Conservation (phyloP, 2,797 vertebrate genomes). For the Rachycentron canadum region DNA sequence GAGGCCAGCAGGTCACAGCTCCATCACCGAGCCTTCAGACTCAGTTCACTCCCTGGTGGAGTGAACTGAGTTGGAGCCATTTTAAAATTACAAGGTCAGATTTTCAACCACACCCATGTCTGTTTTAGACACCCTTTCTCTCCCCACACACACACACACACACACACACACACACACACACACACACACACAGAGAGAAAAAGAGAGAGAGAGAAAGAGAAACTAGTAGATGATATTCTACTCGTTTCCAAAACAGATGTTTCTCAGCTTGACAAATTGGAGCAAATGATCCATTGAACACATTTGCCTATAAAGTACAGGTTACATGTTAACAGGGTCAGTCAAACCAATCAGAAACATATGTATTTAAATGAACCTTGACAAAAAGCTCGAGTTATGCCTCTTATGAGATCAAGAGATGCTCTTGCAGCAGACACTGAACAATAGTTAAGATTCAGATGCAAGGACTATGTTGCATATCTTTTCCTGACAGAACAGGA, state of each 20-base stretch:
- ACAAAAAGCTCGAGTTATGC: conserved; percentile 32
- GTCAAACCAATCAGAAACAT: conserved; percentile 54
- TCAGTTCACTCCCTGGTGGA: conserved; percentile 11
- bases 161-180: background rate
- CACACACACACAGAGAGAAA: background rate
- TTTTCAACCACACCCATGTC: conserved; percentile 53
- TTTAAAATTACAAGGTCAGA: conserved; percentile 54
- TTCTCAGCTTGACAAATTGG: conserved; percentile 57
- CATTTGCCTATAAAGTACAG: conserved; percentile 11
- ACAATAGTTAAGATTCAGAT: background rate
- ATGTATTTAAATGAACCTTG: conserved; percentile 52
- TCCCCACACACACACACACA: background rate
- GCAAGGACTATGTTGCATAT: background rate
- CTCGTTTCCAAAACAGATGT: conserved; percentile 54
- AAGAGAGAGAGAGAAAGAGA: background rate
- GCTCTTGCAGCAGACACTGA: background rate
- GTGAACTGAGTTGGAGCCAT: conserved; percentile 24
- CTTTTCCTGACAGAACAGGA: background rate
- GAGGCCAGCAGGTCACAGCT: conserved; percentile 27
- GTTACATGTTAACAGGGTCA: conserved; percentile 35
- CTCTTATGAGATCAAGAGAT: background rate
- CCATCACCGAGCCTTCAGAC: conserved; percentile 15
- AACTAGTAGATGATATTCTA: conserved; percentile 21
- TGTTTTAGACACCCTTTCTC: conserved; percentile 31
- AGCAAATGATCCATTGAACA: conserved; percentile 58